A percentile compares a stretch with the other conserved stretches of the same genome.
Evolutionary conservation across 2,113 vertebrate species (phyloP).

Genomic region (Sinosuthora webbiana): DNA sequence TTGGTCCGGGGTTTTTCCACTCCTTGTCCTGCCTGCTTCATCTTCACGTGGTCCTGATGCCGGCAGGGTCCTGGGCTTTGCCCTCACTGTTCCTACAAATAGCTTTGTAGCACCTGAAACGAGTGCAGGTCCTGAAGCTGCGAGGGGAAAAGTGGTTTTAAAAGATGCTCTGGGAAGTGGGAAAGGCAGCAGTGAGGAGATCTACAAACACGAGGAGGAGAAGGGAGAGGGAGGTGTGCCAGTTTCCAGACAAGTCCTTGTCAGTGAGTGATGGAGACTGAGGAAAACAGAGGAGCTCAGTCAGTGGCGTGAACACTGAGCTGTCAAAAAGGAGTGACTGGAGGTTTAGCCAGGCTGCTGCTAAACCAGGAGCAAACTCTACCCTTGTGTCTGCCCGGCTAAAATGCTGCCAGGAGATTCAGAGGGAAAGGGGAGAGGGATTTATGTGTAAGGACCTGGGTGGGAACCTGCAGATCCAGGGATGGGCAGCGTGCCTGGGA

Average conservation of each 20-base stretch:
- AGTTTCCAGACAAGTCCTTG: not conserved
- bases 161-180: not conserved
- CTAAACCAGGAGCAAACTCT: not conserved
- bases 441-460: not conserved
- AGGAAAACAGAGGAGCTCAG: not conserved
- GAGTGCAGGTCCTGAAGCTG: not conserved
- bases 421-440: not conserved
- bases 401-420: not conserved
- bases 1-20: not conserved
- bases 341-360: not conserved
- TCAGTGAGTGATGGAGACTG: not conserved
- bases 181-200: not conserved
- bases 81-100: not conserved
- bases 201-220: accelerated
- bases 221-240: not conserved
- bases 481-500: not conserved
- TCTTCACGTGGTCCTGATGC: not conserved
- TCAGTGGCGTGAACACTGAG: not conserved
- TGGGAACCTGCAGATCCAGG: not conserved
- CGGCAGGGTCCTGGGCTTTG: not conserved
- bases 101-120: not conserved
- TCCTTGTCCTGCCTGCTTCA: not conserved
- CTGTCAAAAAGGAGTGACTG: not conserved
- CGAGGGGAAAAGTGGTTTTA: not conserved
- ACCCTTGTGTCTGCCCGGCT: not conserved